These are phyloP conservation scores for Glyptemys insculpta DNA, from an alignment of 2,797 vertebrate genomes.

Conservation along the genomic window DNA sequence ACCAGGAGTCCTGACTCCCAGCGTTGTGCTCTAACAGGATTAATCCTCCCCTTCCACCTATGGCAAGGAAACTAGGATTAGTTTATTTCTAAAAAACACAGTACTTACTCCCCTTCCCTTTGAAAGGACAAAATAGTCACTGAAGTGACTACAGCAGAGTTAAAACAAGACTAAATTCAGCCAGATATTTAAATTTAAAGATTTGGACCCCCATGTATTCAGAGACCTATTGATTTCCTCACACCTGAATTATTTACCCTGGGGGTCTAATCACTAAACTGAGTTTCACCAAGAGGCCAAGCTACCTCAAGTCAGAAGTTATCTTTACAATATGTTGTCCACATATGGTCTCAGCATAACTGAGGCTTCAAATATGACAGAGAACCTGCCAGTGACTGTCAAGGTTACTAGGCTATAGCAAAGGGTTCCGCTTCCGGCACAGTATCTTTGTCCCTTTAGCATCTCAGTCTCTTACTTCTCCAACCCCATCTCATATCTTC, in stretches of 20 bases:
- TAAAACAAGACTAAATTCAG: not conserved
- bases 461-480: not conserved
- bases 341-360: not conserved
- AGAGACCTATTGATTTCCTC: not conserved
- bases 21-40: not conserved
- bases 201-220: not conserved
- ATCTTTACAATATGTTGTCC: not conserved
- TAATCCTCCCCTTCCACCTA: not conserved
- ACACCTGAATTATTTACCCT: not conserved
- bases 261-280: not conserved
- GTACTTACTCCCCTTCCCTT: not conserved
- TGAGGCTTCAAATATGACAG: too few relatives aligned
- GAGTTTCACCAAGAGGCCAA: not conserved
- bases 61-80: not conserved
- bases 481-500: not conserved
- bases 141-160: not conserved
- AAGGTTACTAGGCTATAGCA: not conserved
- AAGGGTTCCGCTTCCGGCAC: not conserved
- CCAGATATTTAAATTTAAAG: not conserved
- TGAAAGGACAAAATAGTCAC: not conserved
- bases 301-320: not conserved
- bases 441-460: not conserved
- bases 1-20: not conserved
- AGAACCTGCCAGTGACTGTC: not conserved
- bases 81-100: not conserved